Base-by-base conservation (phyloP, 2,888 invertebrate genomes). In the Apoderus coryli region DNA sequence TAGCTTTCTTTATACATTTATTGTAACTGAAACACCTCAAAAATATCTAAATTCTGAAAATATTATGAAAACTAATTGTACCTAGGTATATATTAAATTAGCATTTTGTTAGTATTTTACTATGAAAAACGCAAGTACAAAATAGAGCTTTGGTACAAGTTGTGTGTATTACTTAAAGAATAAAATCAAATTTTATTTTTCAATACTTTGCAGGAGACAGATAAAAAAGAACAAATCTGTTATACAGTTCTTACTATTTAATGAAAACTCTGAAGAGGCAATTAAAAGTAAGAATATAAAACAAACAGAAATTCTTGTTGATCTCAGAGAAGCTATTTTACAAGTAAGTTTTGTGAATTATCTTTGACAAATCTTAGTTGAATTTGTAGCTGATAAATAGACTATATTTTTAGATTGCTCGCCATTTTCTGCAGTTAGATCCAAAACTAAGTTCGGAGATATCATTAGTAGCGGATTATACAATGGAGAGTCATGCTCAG, bases 291-390 rank as follows among this genome's bases (percentile, higher is more conserved):
- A 98, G 60, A 98, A 98, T 64, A 88, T 98, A 29, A 77, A 85
- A 38, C 96, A 96, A 63, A 98, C 98, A 45, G 96, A 98, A 66
- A 80, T 96, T 49, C 65, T 98, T 41, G 93, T 98, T n/a, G 95
- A 96, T 63, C 66, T 98, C 30, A 70, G 95, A 43, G 95, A 98
- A 63, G 86, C 93, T 15, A 90, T 96, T 44, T 63, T 93, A 31
- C 93, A 88, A 61, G 76, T 85, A 38, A 29, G 28, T 27, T 3
- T 23, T 7, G 6, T 16, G 23, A 11, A 9, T 11, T 27, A 22
- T 3, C 14, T 23, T 11, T 7, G 7, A 27, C 4, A 23, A 27
- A 12, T 14, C 13, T 15, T 19, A n/a, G 3, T 26, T 22, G 4
- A 9, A 25, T 19, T 10, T 15, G 22, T n/a, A n/a, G n/a, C n/a